phyloP scores from a whole-genome alignment of 1,140 invertebrate genomes.

The Pectinophora gossypiella region DNA sequence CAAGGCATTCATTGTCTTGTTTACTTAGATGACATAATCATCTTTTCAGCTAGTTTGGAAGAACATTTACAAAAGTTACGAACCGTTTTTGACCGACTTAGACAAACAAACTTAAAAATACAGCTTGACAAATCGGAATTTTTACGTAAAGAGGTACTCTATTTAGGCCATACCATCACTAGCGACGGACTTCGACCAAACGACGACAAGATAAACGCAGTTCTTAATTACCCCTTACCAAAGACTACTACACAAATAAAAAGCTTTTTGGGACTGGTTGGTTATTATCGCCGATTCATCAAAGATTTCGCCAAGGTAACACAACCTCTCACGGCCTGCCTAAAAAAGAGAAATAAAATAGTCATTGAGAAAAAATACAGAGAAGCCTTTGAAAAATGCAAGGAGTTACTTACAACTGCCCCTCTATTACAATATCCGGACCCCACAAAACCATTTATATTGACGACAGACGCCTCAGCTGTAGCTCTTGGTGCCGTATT shows the following conservation, averaged over 20 bases:
- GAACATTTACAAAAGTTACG: no score
- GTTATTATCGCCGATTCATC: slow-evolving; percentile 36
- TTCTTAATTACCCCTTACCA: neutral
- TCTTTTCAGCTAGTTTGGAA: neutral
- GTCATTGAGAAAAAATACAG: slow-evolving; percentile 1
- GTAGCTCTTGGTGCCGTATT: neutral
- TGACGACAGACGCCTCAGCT: slow-evolving; percentile 5
- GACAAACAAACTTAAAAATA: no score
- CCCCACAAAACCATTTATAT: slow-evolving; percentile 2
- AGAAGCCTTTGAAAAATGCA: slow-evolving; percentile 4
- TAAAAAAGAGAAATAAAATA: slow-evolving; percentile 25
- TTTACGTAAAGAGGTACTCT: no score
- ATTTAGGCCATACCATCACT: no score
- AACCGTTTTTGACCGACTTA: no score
- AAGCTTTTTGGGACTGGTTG: slow-evolving; percentile 35
- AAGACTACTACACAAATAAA: slow-evolving; percentile 5
- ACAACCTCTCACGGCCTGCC: slow-evolving; percentile 28
- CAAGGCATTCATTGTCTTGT: neutral
- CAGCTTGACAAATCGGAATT: no score
- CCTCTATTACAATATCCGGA: slow-evolving; percentile 7
- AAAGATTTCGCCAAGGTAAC: slow-evolving; percentile 29
- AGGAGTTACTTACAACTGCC: neutral
- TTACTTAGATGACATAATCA: neutral
- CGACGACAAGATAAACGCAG: neutral
- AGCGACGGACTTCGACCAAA: neutral